Evolutionary conservation across 2,113 vertebrate species (phyloP).

Genomic region (Tretioscincus oriximinensis): DNA sequence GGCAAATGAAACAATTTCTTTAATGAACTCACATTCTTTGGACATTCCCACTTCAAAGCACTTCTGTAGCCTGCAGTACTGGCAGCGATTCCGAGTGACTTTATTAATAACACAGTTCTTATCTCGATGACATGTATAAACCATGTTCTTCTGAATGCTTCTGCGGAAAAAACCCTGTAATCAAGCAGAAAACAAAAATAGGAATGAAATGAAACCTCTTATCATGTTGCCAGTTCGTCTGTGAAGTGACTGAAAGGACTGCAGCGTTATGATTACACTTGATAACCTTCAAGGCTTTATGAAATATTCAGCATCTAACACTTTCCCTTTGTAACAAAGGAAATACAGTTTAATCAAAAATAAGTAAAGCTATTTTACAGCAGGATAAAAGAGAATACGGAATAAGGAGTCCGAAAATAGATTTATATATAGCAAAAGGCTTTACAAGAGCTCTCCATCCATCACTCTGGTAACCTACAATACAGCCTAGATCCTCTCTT

Average conservation of each 20-base stretch:
- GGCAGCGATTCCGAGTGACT: slow-evolving; percentile 95
- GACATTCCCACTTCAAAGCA: slow-evolving; percentile 97
- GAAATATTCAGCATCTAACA: slow-evolving; percentile 55
- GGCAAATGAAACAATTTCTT: slow-evolving; percentile 29
- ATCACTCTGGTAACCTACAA: background rate
- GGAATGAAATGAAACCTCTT: slow-evolving; percentile 46
- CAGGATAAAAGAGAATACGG: slow-evolving; percentile 50
- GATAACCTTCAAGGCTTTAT: slow-evolving; percentile 48
- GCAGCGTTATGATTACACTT: slow-evolving; percentile 37
- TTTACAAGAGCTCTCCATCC: background rate
- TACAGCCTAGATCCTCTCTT: no score
- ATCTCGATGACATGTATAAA: slow-evolving; percentile 94
- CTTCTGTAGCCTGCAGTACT: slow-evolving; percentile 94
- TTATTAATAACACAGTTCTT: slow-evolving; percentile 98
- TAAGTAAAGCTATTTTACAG: slow-evolving; percentile 34
- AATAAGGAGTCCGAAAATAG: slow-evolving; percentile 53
- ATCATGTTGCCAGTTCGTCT: slow-evolving; percentile 23
- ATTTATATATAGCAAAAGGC: background rate
- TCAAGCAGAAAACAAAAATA: slow-evolving; percentile 55
- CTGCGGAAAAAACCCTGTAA: slow-evolving; percentile 94
- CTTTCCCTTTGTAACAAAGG: slow-evolving; percentile 46
- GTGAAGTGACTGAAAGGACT: slow-evolving; percentile 51
- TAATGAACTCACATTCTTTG: slow-evolving; percentile 90
- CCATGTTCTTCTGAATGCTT: slow-evolving; percentile 98
- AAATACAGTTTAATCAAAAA: slow-evolving; percentile 62